Base-by-base conservation (phyloP, 1,140 invertebrate genomes). In the Anthonomus grandis region DNA sequence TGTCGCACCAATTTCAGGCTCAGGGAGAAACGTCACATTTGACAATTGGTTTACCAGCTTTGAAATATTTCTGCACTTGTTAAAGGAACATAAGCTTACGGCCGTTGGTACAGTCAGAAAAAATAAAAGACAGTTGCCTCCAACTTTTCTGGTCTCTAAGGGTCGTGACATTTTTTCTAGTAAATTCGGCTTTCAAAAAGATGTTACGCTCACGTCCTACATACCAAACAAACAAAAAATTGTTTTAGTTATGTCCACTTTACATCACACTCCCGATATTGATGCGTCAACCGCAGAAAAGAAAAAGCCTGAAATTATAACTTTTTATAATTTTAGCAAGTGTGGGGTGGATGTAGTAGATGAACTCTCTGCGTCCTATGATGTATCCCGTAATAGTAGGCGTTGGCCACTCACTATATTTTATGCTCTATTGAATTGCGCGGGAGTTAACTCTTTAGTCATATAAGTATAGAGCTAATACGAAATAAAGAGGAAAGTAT, bases 21-120 rank as follows among this genome's bases (percentile, higher is more conserved):
- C 59, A 17, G 69, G 70, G 23, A 60, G 67, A 55, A 70, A 67
- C 57, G 51, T 75, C 12, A 73, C 70, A n/a, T 62, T 62, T 56
- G 72, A 70, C 42, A 70, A 72, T 61, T 73, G 68, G 66, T 73
- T 71, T 54, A 68, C 67, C 19, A 63, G 42, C 27, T 62, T 59
- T n/a, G 50, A 69, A 18, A 50, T 68, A 24, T 41, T 72, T 12
- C 45, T 62, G n/a, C 47, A 64, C 24, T 17, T 57, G n/a, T 53
- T 51, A 24, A 44, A 64, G 8, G 31, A 54, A 21, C 59, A 67
- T 45, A 56, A 64, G 18, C 31, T 72, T 3, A 71, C 63, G 38
- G 25, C 65, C 18, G 62, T 66, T n/a, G 68, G 66, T 23, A 71
- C 68, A n/a, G 53, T 72, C 5, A 22, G 69, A 54, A 69, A 68